Base-by-base conservation (phyloP, 2,888 invertebrate species). In the Scrobipalpa costella region DNA sequence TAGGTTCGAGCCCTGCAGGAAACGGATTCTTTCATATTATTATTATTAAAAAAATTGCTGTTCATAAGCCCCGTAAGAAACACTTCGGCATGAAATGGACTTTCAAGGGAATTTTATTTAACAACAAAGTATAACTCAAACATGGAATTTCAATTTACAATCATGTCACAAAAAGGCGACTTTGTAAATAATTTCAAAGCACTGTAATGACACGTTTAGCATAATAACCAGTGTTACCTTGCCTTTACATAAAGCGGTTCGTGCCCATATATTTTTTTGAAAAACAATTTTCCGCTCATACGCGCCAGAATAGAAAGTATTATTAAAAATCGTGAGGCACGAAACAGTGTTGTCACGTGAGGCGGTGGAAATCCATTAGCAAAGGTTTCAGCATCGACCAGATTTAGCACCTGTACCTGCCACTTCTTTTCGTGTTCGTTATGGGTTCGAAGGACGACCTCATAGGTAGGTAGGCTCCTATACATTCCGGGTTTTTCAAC, bases 261-360 rank as follows among this genome's bases (percentile, higher is more conserved):
- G 67, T 71, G 72, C 66, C 50, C 63, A 65, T 69, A 68, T 65
- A 67, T 67, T 68, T 67, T 68, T 73, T 73, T 68, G 67, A 44
- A 64, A 66, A 70, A 72, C 69, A 74, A 78, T 79, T 77, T 78
- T 72, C 75, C 72, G 71, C 73, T 68, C 67, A 70, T 66, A 63
- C 60, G 61, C 66, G 66, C 50, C 62, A 64, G 67, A 67, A 70
- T 63, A 63, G 70, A 70, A 71, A 73, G 75, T 71, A 69, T 76
- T 78, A 78, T 76, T 79, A 77, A 80, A 79, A 82, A 72, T 83
- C 83, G 84, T 85, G 85, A 80, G 79, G 79, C 85, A 84, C 81
- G 84, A 76, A 80, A 70, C 67, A 67, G 69, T 73, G 69, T 70
- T 69, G 80, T 81, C 85, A 84, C 85, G 85, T 78, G 74, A 84